Evolutionary conservation across 2,888 invertebrate genomes (phyloP), one percentile per base, ranked within the genome.

Genomic region (Platypus cylindrus): DNA sequence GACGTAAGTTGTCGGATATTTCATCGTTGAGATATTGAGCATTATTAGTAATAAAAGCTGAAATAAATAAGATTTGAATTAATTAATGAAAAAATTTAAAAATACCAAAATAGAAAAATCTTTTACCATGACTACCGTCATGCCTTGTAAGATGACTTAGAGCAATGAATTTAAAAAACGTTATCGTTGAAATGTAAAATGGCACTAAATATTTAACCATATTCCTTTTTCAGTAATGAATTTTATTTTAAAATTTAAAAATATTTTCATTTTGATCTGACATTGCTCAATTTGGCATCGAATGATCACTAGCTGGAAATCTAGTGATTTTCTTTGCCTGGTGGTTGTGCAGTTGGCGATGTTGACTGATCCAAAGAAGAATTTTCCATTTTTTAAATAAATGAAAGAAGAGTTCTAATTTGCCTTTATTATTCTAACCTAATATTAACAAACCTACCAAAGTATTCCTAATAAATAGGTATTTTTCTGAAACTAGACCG

Each of bases 101-200:
- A 17, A 22, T 3, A 23, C 3, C 14, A 22, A 33, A 31, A 22
- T 17, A 34, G 9, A 18, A n/a, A 33, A 30, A 48, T 56, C 65
- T 62, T 63, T 71, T 71, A 78, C 78, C 78, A 70, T 78, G 76
- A 65, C 72, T 75, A 63, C 74, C 75, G 64, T 77, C 78, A 64
- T 76, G 75, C 52, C 74, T 71, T 63, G 78, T 74, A 63, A 76
- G 67, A 62, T 73, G 73, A 47, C 73, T 76, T 62, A 75, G 73
- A 52, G 71, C 67, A 48, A 76, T 70, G 58, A 72, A 67, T 66
- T 75, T 73, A 59, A 78, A 63, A 59, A 78, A 66, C 53, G 71
- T 73, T 63, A 78, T 66, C 60, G 74, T 58, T 65, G 76, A 68
- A 62, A 77, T 64, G 63, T 71, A 74, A 70, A 70, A 70, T 67